Percentiles rank a stretch among this genome's conserved stretches.
Evolutionary conservation across 2,113 vertebrate genomes (phyloP).

Genomic region (Callocephalon fimbriatum): DNA sequence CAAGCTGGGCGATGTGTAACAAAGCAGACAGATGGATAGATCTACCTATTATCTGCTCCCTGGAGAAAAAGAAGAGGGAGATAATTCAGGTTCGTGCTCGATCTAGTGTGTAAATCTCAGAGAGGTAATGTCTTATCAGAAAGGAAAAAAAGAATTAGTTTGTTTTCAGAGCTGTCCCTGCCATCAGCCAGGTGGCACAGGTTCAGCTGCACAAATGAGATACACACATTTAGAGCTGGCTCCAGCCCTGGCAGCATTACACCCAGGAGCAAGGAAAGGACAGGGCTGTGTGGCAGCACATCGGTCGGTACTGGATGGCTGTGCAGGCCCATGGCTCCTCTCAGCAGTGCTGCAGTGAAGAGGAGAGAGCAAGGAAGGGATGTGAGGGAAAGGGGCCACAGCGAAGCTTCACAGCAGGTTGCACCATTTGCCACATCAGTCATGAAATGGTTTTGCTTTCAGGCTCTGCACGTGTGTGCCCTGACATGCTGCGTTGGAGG

Average conservation of each 20-base stretch:
- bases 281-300: not conserved
- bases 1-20: not conserved
- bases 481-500: accelerated
- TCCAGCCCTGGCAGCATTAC: not conserved
- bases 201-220: not conserved
- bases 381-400: too few relatives aligned
- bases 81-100: conserved; percentile 38
- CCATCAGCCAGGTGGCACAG: not conserved
- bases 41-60: conserved; percentile 34
- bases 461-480: not conserved
- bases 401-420: not conserved
- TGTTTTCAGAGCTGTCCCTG: conserved; percentile 7
- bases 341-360: accelerated
- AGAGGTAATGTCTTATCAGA: conserved; percentile 33
- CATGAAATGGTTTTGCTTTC: not conserved
- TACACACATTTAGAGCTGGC: not conserved
- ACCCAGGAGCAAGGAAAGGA: not conserved
- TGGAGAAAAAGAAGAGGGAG: not conserved
- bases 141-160: not conserved
- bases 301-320: accelerated
- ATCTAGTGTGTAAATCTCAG: conserved; percentile 46
- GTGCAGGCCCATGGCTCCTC: accelerated
- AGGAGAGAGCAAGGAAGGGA: not conserved
- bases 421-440: accelerated
- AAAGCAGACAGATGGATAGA: conserved; percentile 26